phyloP scores from a whole-genome alignment of 2,888 invertebrate species.

The Candidula unifasciata region DNA sequence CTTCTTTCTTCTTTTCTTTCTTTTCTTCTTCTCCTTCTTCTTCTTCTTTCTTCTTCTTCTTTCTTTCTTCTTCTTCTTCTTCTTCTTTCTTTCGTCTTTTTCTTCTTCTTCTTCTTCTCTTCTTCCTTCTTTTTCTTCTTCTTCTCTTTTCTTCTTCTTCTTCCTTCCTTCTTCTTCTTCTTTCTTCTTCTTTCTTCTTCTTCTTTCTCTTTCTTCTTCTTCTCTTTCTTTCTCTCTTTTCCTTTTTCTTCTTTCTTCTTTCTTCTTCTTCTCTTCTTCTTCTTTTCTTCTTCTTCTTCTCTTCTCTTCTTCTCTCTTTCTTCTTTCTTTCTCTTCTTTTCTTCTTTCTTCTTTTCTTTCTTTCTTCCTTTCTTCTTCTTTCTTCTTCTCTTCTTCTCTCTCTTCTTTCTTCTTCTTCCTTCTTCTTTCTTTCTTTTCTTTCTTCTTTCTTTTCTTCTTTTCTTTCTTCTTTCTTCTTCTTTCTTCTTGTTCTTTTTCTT shows the following conservation, averaged over 20 bases:
- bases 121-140: neutral
- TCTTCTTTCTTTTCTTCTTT: neutral
- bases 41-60: constrained; percentile 4
- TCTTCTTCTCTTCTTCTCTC: no score
- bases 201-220: neutral
- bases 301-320: neutral
- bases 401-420: neutral
- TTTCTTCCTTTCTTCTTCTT: no score
- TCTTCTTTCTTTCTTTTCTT: neutral
- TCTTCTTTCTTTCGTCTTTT: neutral
- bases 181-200: neutral
- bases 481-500: neutral
- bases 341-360: no score
- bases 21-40: constrained; percentile 22
- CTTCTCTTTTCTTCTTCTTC: no score
- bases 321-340: neutral
- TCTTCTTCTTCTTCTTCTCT: neutral
- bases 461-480: neutral
- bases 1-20: constrained; percentile 23
- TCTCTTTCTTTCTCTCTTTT: neutral
- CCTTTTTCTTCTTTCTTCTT: neutral
- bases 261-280: neutral
- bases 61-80: neutral
- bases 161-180: neutral
- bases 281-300: no score